Evolutionary conservation across 2,113 vertebrate species (phyloP).

Genomic region (Gymnocephalus cernua): DNA sequence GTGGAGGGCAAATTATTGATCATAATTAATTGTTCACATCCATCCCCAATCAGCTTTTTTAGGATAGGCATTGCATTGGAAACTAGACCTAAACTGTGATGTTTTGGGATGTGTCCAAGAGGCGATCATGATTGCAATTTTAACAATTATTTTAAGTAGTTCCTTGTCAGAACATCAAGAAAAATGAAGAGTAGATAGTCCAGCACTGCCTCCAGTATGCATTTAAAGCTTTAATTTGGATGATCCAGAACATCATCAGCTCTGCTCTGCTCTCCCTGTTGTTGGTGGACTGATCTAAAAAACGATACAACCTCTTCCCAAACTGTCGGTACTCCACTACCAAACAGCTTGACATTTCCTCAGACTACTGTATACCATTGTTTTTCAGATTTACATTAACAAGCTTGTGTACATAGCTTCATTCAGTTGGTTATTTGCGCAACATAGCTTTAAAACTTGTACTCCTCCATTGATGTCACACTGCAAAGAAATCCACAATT

Average conservation of each 20-base stretch:
- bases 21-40: no score
- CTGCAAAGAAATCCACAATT: conserved; percentile 66
- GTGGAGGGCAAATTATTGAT: no score
- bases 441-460: conserved; percentile 73
- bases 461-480: conserved; percentile 34
- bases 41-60: no score
- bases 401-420: conserved; percentile 42
- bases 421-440: conserved; percentile 36
- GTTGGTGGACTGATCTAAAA: conserved; percentile 49
- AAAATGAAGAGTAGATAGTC: background rate
- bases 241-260: background rate
- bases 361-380: conserved; percentile 71
- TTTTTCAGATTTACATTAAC: conserved; percentile 45
- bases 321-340: background rate
- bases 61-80: background rate
- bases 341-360: conserved; percentile 36
- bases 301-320: background rate
- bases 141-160: background rate
- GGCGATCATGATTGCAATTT: background rate
- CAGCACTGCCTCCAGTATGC: background rate
- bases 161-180: background rate
- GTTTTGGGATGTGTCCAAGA: background rate
- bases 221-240: conserved; percentile 25
- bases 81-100: background rate
- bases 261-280: conserved; percentile 41